Evolutionary conservation across 2,797 vertebrate species (phyloP), one percentile per base, ranked within the genome.

Genomic region (Triplophysa bombifrons): DNA sequence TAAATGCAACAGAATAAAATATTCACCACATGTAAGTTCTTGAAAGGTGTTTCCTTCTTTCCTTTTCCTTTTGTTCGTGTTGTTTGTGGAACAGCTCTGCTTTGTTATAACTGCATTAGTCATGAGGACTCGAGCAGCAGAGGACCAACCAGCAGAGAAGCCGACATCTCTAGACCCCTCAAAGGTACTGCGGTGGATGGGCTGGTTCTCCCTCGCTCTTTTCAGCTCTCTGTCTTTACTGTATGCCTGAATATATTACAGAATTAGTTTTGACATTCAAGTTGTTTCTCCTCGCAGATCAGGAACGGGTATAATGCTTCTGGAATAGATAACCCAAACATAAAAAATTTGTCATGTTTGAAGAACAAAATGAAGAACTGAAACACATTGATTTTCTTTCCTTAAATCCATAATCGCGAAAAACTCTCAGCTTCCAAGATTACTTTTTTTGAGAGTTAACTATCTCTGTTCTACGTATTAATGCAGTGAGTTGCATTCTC

Each of bases 141-240:
- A 90, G 92, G 91, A 94, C 91, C 85, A 94, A 93, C 86, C 93
- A 94, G 96, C 95, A 95, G 97, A 89, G 96, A 95, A 90, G 96
- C 96, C 86, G 87, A 93, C 83, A 95, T 94, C 87, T 95, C 96
- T 91, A 97, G 96, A 92, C 94, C 97, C 79, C 96, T 95, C 86
- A 96, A 96, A 89, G 97, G 97, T 98, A 94, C 92, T 89, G 81
- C 7, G 82, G 85, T 84, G 90, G 85, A 86, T 20, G 82, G 88
- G 90, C 61, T 67, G 38, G 4, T 19, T 46, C 65, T 82, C 48
- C 64, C 69, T 69, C 44, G 4, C 51, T 46, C 55, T 77, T 74
- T 20, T 68, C 20, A 46, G 27, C 55, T 8, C 66, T 76, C 12
- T 55, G 17, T 46, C n/a, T 8, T 4, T 44, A 9, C 19, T 19